These are phyloP conservation scores for Cololabis saira DNA, from an alignment of 2,113 vertebrate genomes.

Conservation along the genomic window DNA sequence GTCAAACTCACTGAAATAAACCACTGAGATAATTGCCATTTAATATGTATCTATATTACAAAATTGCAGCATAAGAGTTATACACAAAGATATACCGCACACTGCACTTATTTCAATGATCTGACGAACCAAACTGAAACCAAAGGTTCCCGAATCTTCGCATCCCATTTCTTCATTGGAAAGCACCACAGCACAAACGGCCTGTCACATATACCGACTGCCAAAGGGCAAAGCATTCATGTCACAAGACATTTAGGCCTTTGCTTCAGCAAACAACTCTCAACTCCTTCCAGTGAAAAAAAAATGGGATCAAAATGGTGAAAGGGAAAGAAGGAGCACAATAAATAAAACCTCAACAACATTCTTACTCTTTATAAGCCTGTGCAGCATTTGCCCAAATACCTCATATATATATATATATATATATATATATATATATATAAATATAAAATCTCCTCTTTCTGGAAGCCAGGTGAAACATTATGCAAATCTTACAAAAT, in stretches of 20 bases:
- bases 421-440: too few species aligned
- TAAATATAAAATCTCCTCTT: too few species aligned
- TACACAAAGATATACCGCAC: too few species aligned
- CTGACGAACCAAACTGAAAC: slow-evolving; percentile 24
- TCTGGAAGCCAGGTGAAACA: not conserved
- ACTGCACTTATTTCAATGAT: slow-evolving; percentile 7
- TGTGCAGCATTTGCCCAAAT: too few species aligned
- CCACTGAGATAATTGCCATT: too few species aligned
- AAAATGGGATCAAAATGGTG: slow-evolving; percentile 47
- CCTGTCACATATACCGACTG: slow-evolving; percentile 51
- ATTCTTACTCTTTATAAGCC: too few species aligned
- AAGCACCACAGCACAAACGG: slow-evolving; percentile 33
- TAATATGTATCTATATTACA: too few species aligned
- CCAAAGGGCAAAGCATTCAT: slow-evolving; percentile 69
- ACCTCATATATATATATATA: too few species aligned
- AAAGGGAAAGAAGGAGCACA: slow-evolving; percentile 41
- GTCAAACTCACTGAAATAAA: too few species aligned
- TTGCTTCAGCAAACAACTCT: slow-evolving; percentile 63
- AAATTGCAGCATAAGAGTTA: too few species aligned
- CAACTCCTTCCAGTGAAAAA: slow-evolving; percentile 42
- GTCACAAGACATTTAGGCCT: slow-evolving; percentile 65
- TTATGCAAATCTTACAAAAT: not conserved
- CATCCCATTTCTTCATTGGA: slow-evolving; percentile 27
- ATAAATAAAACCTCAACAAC: too few species aligned
- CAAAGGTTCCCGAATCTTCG: slow-evolving; percentile 32